Evolutionary conservation across 2,888 invertebrate species (phyloP), one percentile per base, ranked within the genome.

Genomic region (Melanostoma scalare): DNA sequence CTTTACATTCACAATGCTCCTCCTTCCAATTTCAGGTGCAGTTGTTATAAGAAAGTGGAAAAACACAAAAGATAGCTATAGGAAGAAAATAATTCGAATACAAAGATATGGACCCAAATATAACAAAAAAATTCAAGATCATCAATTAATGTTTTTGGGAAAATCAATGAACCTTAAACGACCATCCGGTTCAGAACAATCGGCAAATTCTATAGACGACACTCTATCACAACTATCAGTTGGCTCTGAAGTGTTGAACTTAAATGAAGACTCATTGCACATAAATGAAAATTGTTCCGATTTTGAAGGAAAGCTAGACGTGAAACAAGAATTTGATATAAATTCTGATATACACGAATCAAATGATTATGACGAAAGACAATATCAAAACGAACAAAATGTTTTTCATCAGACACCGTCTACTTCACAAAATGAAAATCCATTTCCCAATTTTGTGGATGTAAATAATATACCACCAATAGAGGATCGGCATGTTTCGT

Each of bases 401-500:
- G 0, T 42, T 40, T 40, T 30, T 3, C 33, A 33, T 10, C 8
- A 10, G 6, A 30, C 10, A 6, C 44, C 60, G 6, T 44, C 60
- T 8, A 44, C 20, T 60, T 44, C 35, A 35, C 10, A 4, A n/a
- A 44, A 33, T 3, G 42, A 44, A 10, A 35, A n/a, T 2, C 42
- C 33, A 35, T 35, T 33, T 3, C 10, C 44, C 2, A 60, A 60
- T 42, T n/a, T 2, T 4, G 58, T 4, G 20, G 58, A 33, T 9
- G n/a, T 31, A n/a, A 20, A 40, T n/a, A 20, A 40, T n/a, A 1
- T 42, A 33, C 33, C 40, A 0, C 58, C 6, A 52, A 33, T 42
- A 52, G 52, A 65, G 52, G 65, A 65, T 9, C 65, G 65, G 10
- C 65, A 65, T 42, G 33, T 65, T 6, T 65, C 52, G 0, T 65